These are phyloP conservation scores for Zygogramma bicolorata DNA, from an alignment of 2,888 invertebrate genomes.

Conservation along the genomic window DNA sequence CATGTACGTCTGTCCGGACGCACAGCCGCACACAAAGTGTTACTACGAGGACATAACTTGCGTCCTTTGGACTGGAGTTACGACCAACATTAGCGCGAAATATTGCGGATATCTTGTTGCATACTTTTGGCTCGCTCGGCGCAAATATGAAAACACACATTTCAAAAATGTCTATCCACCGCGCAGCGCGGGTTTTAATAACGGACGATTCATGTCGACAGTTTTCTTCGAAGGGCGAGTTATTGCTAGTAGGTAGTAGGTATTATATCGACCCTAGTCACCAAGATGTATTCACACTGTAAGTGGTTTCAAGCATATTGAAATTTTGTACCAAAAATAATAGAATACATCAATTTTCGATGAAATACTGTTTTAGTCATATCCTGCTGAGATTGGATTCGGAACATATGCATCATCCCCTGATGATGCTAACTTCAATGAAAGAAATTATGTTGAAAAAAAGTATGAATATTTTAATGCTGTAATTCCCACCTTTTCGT, in stretches of 20 bases:
- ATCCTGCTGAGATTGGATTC: too few species aligned
- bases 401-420: too few species aligned
- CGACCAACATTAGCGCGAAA: constrained; percentile 62
- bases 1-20: constrained; percentile 52
- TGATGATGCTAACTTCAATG: too few species aligned
- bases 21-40: constrained; percentile 59
- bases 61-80: constrained; percentile 59
- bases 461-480: too few species aligned
- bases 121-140: constrained; percentile 45
- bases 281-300: too few species aligned
- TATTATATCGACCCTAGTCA: too few species aligned
- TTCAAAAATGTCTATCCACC: constrained; percentile 40
- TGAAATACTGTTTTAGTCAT: too few species aligned
- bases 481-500: too few species aligned
- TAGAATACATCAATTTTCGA: too few species aligned
- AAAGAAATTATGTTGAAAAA: too few species aligned
- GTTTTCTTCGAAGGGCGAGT: not conserved
- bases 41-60: constrained; percentile 61
- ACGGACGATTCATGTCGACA: constrained; percentile 8
- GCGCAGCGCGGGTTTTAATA: constrained; percentile 27
- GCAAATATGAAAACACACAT: constrained; percentile 32
- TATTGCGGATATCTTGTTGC: constrained; percentile 63
- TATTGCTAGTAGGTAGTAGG: not conserved
- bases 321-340: too few species aligned
- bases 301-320: too few species aligned